Conservation (phyloP, 1,140 invertebrate genomes). For the Cylas formicarius region DNA sequence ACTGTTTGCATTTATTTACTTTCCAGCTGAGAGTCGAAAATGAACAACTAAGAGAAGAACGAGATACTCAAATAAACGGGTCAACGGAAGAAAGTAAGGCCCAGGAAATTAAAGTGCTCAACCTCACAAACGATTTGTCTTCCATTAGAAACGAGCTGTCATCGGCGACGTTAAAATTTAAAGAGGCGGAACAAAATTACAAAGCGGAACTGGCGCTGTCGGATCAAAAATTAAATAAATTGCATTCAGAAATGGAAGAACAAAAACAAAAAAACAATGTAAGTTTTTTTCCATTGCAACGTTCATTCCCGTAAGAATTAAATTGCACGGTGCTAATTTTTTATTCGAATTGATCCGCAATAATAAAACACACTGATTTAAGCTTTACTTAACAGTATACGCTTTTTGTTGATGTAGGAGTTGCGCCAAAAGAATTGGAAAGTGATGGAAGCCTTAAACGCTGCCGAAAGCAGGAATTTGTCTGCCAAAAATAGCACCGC, state of each 20-base stretch:
- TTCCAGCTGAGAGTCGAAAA: conserved; percentile 31
- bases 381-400: conserved; percentile 1
- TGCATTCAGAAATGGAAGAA: conserved; percentile 54
- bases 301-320: too few species aligned
- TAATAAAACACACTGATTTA: too few species aligned
- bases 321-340: too few species aligned
- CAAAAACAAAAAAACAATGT: conserved; percentile 73
- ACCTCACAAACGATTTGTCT: conserved; percentile 34
- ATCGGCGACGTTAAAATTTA: conserved; percentile 19
- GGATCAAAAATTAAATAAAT: conserved; percentile 27
- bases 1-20: too few species aligned
- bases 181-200: conserved; percentile 38
- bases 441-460: conserved; percentile 77
- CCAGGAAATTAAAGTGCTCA: conserved; percentile 33
- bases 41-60: conserved; percentile 28
- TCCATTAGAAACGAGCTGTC: conserved; percentile 23
- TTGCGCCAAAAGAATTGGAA: conserved; percentile 81
- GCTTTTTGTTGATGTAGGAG: conserved; percentile 53
- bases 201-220: conserved; percentile 27
- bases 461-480: conserved; percentile 43
- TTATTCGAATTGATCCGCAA: too few species aligned
- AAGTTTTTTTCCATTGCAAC: conserved; percentile 42
- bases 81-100: conserved; percentile 30
- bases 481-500: conserved; percentile 2
- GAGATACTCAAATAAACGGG: conserved; percentile 25